Base-by-base conservation (phyloP, 2,113 vertebrate species). In the Phalacrocorax carbo region DNA sequence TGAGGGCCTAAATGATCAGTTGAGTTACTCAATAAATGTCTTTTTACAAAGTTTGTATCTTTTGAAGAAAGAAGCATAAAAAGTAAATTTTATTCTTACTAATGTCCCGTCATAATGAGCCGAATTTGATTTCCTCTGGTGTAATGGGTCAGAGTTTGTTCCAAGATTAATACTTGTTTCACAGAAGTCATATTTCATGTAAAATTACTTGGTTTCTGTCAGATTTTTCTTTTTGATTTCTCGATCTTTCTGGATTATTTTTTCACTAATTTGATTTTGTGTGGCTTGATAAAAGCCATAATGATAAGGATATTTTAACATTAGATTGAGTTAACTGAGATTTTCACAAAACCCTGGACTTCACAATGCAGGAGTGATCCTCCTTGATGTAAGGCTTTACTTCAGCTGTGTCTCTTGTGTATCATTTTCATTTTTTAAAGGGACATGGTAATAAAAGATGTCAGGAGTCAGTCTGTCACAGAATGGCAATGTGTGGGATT, bases 351-450 rank as follows among this genome's bases (percentile, higher is more conserved):
- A 70, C 66, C 81, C 96, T 96, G 94, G 88, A 92, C 80, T 97
- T 97, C 60, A 94, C 57, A 86, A 44, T 85, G 85, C 36, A 82
- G 54, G 20, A 90, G 72, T 81, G 70, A 76, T 89, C 42, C 61
- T 87, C 23, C 55, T 81, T 40, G 72, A 65, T 3, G 3, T 26
- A 66, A 90, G 86, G 81, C 90, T 97, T 97, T 94, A 61, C 66
- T 95, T 96, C 71, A 88, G 44, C 78, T 7, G 3, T 91, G 73
- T 96, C 68, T 95, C 72, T 91, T 70, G 70, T 86, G 77, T 91
- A 92, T 95, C 3, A 58, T 80, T 97, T 97, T 96, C 61, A 75
- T 93, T 98, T 97, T 88, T 88, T 72, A 32, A 88, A 80, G 68
- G 20, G 82, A 16, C 12, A 10, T 21, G 48, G 73, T 96, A 96